Base-by-base conservation (phyloP, 37 sponge, comb jelly and placozoan species). In the Axinella damicornis region DNA sequence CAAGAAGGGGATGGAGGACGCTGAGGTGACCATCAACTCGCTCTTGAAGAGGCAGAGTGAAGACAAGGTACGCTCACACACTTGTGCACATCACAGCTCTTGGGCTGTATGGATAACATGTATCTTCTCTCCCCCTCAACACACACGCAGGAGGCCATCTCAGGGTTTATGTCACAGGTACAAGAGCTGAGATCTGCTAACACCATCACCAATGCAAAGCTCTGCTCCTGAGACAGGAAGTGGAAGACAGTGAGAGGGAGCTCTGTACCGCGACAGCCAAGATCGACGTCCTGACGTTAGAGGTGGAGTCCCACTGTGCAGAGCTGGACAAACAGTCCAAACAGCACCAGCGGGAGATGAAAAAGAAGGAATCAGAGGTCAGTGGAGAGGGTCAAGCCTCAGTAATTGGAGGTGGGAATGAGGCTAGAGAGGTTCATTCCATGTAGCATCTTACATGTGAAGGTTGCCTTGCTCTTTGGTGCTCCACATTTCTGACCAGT, bases 171-270 rank as follows among this genome's bases (percentile, higher is more conserved):
- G 92, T 57, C 55, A 5, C 39, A 56, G 40, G 33, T 94, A 25
- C 92, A 90, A 65, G 88, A 86, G 33, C 73, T 85, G 83, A 63
- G 85, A 31, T 53, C 69, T 0, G 53, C 59, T 31, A 71, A 61
- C 36, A 36, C 37, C 35, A 41, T 16, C 9, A 30, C 21, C 17
- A 57, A 86, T 36, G 87, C 78, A 30, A 85, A 53, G 67, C 32
- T 85, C 24, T 27, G 52, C 28, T 57, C 62, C 72, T 85, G 60
- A 73, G 37, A 14, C 39, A 75, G n/a, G 91, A 90, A 61, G 22
- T 85, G 63, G 72, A 81, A 37, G 91, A 90, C 52, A 75, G 60
- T 6, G 59, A 9, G 16, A 35, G 27, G 24, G 91, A 85, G 12
- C 70, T 90, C 28, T 25, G 71, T 0, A 55, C 20, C 6, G 76